Percentiles rank a stretch among this genome's conserved stretches.
Evolutionary conservation across 2,888 invertebrate species (phyloP).

Genomic region (Leptopilina syphax): DNA sequence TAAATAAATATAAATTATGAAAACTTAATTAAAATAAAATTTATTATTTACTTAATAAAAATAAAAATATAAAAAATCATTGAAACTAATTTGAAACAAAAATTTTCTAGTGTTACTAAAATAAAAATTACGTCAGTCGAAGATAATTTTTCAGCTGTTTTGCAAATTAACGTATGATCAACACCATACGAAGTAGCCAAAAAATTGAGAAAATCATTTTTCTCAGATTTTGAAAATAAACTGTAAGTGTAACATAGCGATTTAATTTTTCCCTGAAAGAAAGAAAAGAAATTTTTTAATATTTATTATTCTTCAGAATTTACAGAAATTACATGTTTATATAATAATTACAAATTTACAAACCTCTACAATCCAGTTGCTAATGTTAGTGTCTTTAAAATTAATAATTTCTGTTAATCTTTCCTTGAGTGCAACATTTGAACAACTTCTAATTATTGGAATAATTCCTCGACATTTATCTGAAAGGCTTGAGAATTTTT

Average conservation of each 20-base stretch:
- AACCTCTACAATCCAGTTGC: conserved; percentile 76
- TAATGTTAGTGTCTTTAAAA: conserved; percentile 69
- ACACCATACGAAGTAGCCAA: conserved; percentile 76
- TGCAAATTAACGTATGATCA: conserved; percentile 73
- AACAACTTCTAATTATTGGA: neutral
- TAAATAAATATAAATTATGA: no score
- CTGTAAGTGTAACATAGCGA: conserved; percentile 72
- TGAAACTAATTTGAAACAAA: conserved; percentile 3
- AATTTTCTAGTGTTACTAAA: neutral
- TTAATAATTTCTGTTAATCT: conserved; percentile 70
- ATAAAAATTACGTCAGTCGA: conserved; percentile 63
- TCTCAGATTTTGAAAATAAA: conserved; percentile 67
- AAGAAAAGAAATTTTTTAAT: conserved; percentile 39
- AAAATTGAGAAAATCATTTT: conserved; percentile 72
- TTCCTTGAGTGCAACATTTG: conserved; percentile 53
- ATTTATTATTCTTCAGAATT: neutral
- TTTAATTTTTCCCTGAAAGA: conserved; percentile 74
- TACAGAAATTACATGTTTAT: no score
- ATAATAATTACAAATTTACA: conserved; percentile 60
- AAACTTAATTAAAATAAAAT: no score
- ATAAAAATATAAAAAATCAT: conserved; percentile 6
- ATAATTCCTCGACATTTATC: conserved; percentile 15
- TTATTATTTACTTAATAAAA: no score
- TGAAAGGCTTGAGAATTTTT: neutral
- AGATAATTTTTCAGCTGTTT: conserved; percentile 73